These are phyloP conservation scores for Arge pagana DNA, from an alignment of 2,888 invertebrate genomes.

Conservation along the genomic window DNA sequence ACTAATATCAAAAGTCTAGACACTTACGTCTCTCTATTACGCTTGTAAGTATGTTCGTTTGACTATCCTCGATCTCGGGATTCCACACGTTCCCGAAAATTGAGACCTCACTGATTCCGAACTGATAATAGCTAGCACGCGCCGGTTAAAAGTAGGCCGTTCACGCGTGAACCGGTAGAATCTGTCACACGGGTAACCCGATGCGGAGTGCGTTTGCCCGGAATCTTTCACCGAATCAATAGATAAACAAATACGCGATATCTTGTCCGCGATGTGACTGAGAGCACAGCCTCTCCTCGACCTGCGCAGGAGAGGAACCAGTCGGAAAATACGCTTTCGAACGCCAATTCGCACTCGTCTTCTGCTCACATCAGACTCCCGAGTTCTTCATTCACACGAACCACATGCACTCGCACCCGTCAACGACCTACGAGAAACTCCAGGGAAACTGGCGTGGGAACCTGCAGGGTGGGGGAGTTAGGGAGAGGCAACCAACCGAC, in stretches of 20 bases:
- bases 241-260: conserved; percentile 30
- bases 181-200: conserved; percentile 17
- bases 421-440: conserved; percentile 29
- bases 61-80: background rate
- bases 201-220: conserved; percentile 1
- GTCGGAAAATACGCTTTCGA: conserved; percentile 14
- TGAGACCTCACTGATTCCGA: conserved; percentile 8
- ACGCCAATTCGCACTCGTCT: conserved; percentile 18
- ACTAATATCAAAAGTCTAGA: too few species aligned
- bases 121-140: conserved; percentile 16
- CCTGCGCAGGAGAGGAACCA: conserved; percentile 19
- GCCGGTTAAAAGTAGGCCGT: conserved; percentile 18
- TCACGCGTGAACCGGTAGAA: conserved; percentile 18
- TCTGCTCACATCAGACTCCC: conserved; percentile 5
- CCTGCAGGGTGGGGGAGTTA: conserved; percentile 3
- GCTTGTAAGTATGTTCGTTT: too few species aligned
- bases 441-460: conserved; percentile 23
- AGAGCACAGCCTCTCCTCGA: conserved; percentile 23
- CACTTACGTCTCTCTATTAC: too few species aligned
- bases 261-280: conserved; percentile 5
- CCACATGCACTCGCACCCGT: conserved; percentile 18
- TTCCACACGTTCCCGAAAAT: background rate
- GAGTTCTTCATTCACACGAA: conserved; percentile 10
- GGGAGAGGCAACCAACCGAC: conserved; percentile 14
- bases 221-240: conserved; percentile 27